Evolutionary conservation across 2,113 vertebrate species (phyloP).

Genomic region (Chionomys nivalis): DNA sequence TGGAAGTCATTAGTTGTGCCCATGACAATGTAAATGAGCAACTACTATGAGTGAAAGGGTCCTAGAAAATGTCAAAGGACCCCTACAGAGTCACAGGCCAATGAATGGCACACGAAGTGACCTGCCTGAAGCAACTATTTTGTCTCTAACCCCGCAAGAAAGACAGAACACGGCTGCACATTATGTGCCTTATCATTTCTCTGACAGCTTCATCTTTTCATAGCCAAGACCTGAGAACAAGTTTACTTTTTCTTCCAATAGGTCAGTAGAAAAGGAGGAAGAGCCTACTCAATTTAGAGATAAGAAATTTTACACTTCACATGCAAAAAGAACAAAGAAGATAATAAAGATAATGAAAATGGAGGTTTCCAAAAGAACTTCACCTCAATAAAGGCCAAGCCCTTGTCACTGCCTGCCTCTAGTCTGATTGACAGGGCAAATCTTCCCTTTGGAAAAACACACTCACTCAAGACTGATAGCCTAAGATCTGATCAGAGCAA

Average conservation of each 20-base stretch:
- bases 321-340: conserved; percentile 58
- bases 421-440: conserved; percentile 66
- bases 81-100: conserved; percentile 52
- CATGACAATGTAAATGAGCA: background rate
- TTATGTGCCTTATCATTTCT: conserved; percentile 32
- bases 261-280: conserved; percentile 13
- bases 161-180: conserved; percentile 51
- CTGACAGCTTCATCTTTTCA: conserved; percentile 65
- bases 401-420: conserved; percentile 28
- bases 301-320: conserved; percentile 60
- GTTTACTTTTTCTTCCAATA: conserved; percentile 59
- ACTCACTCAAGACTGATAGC: conserved; percentile 57
- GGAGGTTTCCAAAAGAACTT: conserved; percentile 58
- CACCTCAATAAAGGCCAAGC: conserved; percentile 27
- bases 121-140: conserved; percentile 59
- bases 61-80: conserved; percentile 30
- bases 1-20: background rate
- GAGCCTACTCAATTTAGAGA: conserved; percentile 3
- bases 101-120: conserved; percentile 56
- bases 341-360: conserved; percentile 53
- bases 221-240: conserved; percentile 28
- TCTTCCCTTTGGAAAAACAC: conserved; percentile 49
- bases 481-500: conserved; percentile 60
- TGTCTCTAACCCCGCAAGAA: conserved; percentile 56
- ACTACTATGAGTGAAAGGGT: background rate